Base-by-base conservation (phyloP, 2,113 vertebrate species). In the Paedocypris sp. region DNA sequence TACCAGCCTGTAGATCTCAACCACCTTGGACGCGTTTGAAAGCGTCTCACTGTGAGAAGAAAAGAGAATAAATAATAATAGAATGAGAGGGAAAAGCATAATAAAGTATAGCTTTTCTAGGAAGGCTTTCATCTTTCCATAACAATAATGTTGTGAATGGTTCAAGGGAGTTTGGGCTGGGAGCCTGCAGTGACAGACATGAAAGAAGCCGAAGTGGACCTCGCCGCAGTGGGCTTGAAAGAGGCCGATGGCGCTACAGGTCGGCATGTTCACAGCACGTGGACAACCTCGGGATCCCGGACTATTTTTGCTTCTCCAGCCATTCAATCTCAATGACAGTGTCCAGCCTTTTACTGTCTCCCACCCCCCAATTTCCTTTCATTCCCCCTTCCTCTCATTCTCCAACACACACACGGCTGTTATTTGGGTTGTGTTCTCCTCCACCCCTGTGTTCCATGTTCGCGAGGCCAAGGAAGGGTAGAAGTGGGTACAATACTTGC, bases 41-140 rank as follows among this genome's bases (percentile, higher is more conserved):
- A 87, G 81, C 76, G 73, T 68, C 70, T 70, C 36, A 33, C 62
- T 57, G 10, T 2, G 53, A 82, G 79, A 83, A 82, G 73, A 81
- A 79, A 80, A 67, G 75, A 65, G 73, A 68, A 80, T 83, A 80
- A 81, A 84, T 79, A 86, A 84, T 84, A 82, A 81, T 73, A 79
- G 77, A 69, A 71, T 77, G 74, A 72, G 75, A 74, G 80, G 72
- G 78, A 73, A 74, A 78, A 73, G 69, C 73, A 79, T 81, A 81
- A 80, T 83, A 79, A 80, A 78, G 73, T 69, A 70, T 71, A 66
- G 72, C n/a, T 77, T 83, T 82, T 82, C 69, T 75, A 72, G 63
- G 71, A 42, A 53, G 61, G 72, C 83, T 83, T 85, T 84, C 80
- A 84, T 83, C 84, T 84, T 72, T 75, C 77, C 76, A 69, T 78